These are phyloP conservation scores for Trinorchestia longiramus DNA, from an alignment of 1,140 invertebrate genomes.

Conservation along the genomic window DNA sequence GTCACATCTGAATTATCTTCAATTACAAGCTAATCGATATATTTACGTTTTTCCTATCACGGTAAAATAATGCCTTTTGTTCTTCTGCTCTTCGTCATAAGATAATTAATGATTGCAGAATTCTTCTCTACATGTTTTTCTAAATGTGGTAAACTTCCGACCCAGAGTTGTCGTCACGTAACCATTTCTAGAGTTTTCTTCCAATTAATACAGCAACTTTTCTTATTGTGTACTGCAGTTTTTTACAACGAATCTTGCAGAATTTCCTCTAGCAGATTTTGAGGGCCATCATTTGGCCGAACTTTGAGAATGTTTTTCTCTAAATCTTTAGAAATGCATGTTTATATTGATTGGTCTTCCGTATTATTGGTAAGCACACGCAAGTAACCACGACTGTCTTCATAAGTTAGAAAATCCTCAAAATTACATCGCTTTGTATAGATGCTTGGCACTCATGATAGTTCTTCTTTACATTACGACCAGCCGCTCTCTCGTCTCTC, in stretches of 20 bases:
- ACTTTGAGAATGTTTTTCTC: background rate
- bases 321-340: background rate
- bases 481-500: too few relatives aligned
- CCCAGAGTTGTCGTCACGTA: background rate
- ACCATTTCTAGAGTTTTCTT: background rate
- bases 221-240: background rate
- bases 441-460: background rate
- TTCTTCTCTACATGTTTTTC: background rate
- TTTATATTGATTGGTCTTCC: background rate
- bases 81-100: background rate
- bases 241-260: background rate
- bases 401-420: background rate
- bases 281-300: background rate
- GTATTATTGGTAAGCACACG: background rate
- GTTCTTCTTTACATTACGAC: too few relatives aligned
- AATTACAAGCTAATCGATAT: background rate
- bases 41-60: background rate
- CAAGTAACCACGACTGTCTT: background rate
- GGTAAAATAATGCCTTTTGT: background rate
- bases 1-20: background rate
- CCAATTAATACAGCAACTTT: background rate
- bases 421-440: background rate
- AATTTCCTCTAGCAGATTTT: background rate
- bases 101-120: background rate
- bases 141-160: background rate